Evolutionary conservation across 2,888 invertebrate genomes (phyloP).

Genomic region (Rhynchonema sp.): DNA sequence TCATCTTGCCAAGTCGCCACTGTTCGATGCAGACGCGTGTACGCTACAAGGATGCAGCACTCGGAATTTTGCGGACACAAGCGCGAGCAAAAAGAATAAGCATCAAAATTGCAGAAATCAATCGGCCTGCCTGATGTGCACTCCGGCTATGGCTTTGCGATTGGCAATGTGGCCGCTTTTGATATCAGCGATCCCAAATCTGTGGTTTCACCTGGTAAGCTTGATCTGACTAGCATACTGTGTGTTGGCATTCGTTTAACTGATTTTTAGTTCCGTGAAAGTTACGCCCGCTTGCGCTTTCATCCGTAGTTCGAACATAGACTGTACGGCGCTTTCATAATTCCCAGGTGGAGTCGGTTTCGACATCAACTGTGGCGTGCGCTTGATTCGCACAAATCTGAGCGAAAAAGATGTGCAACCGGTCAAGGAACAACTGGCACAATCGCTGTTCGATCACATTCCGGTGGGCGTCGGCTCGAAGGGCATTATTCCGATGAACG

Average conservation of each 20-base stretch:
- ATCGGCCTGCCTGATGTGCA: slow-evolving; percentile 90
- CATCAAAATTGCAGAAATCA: slow-evolving; percentile 43
- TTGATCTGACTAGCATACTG: too few species aligned
- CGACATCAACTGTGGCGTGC: slow-evolving; percentile 95
- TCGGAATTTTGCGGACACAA: too few species aligned
- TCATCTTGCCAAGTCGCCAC: too few species aligned
- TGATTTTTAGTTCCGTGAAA: too few species aligned
- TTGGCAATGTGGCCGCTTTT: slow-evolving; percentile 98
- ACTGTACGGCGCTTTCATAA: too few species aligned
- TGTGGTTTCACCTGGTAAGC: slow-evolving; percentile 63
- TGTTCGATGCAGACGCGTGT: too few species aligned
- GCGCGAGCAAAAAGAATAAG: too few species aligned
- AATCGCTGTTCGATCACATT: slow-evolving; percentile 93
- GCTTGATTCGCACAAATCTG: slow-evolving; percentile 79
- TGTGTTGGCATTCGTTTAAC: too few species aligned
- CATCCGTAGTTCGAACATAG: too few species aligned
- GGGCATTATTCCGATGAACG: slow-evolving; percentile 96
- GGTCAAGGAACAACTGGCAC: slow-evolving; percentile 75
- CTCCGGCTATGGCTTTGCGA: slow-evolving; percentile 98
- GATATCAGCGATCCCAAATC: slow-evolving; percentile 74
- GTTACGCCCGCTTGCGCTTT: too few species aligned
- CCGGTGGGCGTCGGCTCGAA: slow-evolving; percentile 98
- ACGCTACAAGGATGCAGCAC: too few species aligned
- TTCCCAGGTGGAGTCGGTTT: slow-evolving; percentile 71
- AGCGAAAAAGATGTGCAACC: slow-evolving; percentile 76